Evolutionary conservation across 2,113 vertebrate genomes (phyloP).

Genomic region (Burhinus bistriatus): DNA sequence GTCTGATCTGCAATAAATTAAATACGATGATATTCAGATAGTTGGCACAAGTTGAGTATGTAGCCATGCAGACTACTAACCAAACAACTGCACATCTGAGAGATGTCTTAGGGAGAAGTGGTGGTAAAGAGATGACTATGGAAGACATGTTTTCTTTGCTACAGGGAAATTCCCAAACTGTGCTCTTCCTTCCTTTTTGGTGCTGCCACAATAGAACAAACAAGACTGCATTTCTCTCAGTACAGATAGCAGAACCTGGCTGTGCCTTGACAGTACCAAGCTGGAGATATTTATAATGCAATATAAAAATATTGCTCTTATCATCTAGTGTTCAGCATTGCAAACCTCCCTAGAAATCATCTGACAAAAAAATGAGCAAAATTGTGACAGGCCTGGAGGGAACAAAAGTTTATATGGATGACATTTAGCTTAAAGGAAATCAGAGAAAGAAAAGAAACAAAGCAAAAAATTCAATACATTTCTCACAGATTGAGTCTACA

Average conservation of each 20-base stretch:
- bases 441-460: background rate
- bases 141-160: background rate
- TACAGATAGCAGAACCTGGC: background rate
- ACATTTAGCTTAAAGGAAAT: background rate
- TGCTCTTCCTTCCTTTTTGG: background rate
- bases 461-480: background rate
- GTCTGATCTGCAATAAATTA: background rate
- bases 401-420: background rate
- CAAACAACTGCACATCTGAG: background rate
- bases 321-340: background rate
- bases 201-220: background rate
- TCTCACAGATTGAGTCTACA: background rate
- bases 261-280: background rate
- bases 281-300: background rate
- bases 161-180: background rate
- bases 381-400: background rate
- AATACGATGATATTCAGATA: background rate
- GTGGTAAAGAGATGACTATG: background rate
- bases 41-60: background rate
- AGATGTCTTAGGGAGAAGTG: background rate
- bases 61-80: background rate
- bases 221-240: background rate
- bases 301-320: background rate
- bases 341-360: background rate
- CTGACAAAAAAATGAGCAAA: background rate